A percentile compares a stretch with the other conserved stretches of the same genome.
phyloP scores from a whole-genome alignment of 2,797 vertebrate genomes.

The Lacerta bilineata region DNA sequence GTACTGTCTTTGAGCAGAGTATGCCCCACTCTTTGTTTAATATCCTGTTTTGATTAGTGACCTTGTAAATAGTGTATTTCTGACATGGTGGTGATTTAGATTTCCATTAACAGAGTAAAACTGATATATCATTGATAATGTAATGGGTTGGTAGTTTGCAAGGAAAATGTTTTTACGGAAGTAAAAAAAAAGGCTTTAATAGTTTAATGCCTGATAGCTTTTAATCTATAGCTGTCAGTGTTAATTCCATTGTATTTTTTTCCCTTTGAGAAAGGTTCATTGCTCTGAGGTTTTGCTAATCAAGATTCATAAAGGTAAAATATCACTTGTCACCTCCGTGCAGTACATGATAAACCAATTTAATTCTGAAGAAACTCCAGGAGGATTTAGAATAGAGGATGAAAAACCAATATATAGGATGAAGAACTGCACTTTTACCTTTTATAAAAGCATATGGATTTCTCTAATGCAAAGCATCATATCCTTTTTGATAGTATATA shows the following conservation, averaged over 20 bases:
- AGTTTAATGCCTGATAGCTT: constrained; percentile 64
- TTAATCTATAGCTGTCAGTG: constrained; percentile 64
- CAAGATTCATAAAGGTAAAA: constrained; percentile 68
- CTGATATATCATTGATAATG: constrained; percentile 28
- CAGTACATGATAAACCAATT: constrained; percentile 58
- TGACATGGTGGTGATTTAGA: constrained; percentile 23
- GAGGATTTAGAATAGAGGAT: constrained; percentile 32
- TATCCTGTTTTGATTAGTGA: constrained; percentile 44
- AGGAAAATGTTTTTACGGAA: constrained; percentile 49
- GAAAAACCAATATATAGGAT: constrained; percentile 11
- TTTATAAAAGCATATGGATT: constrained; percentile 19
- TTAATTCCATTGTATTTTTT: constrained; percentile 59
- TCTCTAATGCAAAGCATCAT: not conserved
- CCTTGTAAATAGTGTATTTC: constrained; percentile 41
- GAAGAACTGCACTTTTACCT: not conserved
- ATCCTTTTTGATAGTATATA: not conserved
- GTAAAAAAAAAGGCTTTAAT: constrained; percentile 61
- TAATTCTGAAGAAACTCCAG: constrained; percentile 52
- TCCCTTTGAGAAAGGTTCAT: constrained; percentile 37
- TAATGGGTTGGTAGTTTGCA: constrained; percentile 28
- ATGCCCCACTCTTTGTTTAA: constrained; percentile 29
- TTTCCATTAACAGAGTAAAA: constrained; percentile 25
- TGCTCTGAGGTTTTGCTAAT: constrained; percentile 65
- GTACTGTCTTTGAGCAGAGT: not conserved
- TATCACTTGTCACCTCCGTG: constrained; percentile 61